Evolutionary conservation across 2,113 vertebrate genomes (phyloP), one percentile per base, ranked within the genome.

Genomic region (Litocranius walleri): DNA sequence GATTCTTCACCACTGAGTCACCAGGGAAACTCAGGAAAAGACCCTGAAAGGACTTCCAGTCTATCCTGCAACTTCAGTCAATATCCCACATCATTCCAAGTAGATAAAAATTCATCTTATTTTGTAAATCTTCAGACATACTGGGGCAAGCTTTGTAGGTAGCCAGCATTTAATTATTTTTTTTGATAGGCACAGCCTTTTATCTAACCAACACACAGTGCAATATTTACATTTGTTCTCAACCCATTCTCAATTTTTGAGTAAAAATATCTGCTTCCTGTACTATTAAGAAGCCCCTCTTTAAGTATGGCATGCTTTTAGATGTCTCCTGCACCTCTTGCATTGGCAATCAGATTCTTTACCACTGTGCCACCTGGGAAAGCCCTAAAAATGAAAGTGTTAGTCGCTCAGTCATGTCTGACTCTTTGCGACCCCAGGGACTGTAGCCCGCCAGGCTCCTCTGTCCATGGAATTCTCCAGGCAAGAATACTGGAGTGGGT

Each of bases 11-110:
- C 71, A 77, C 40, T 27, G 36, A 77, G 71, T 40, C 71, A 43
- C 23, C 71, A 43, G 71, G 40, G 40, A 43, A 43, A 23, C 11
- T 12, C 71, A 94, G 77, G 56, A 97, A 91, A 91, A 97, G 80
- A 97, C 90, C 88, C 88, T 98, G 96, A 96, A 90, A 98, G 64
- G 64, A 94, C 85, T 84, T 95, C 56, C 91, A 88, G 61, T 94
- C 93, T 95, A 92, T 71, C 88, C 90, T 92, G 92, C 90, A 87
- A 23, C 95, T 94, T 97, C 88, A 96, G 94, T 90, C 96, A 96
- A 10, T 94, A 98, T 95, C 95, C 90, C 52, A 94, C 90, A 74
- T 93, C 88, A 94, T 95, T 85, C 78, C 83, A 97, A 96, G 96
- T 96, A 97, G 92, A 90, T 95, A 71, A 89, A 91, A 87, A 92